Percentiles rank a stretch among this genome's conserved stretches.
These are phyloP conservation scores for Steinernema feltiae DNA, from an alignment of 1,140 invertebrate species.

Conservation along the genomic window DNA sequence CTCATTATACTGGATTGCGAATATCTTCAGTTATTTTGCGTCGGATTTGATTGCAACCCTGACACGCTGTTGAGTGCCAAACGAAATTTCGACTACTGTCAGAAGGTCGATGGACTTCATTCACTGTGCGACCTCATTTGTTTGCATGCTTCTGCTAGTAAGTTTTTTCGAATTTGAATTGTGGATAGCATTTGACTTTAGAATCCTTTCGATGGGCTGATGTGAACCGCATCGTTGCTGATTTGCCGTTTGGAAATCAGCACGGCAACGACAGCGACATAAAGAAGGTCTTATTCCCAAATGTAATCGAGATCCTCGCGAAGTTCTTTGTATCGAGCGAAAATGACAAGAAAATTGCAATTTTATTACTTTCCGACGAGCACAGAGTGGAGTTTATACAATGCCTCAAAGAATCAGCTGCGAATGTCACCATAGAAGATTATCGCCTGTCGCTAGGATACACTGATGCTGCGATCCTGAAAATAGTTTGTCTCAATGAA, in stretches of 20 bases:
- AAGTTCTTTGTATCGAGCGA: neutral
- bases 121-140: neutral
- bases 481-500: too few species aligned
- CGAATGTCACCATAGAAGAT: neutral
- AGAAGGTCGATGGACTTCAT: neutral
- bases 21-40: neutral
- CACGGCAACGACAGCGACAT: neutral
- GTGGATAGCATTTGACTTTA: neutral
- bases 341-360: neutral
- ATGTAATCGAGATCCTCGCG: neutral
- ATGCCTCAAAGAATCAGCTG: neutral
- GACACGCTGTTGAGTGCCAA: neutral
- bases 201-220: neutral
- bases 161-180: neutral
- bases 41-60: neutral
- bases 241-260: conserved; percentile 2
- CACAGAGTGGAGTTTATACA: neutral
- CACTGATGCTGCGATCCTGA: neutral
- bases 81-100: neutral
- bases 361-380: neutral
- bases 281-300: neutral
- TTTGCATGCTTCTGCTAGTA: neutral
- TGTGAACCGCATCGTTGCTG: neutral
- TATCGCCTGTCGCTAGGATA: neutral
- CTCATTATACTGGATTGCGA: neutral